Evolutionary conservation across 2,797 vertebrate genomes (phyloP).

Genomic region (Sebastes hopkinsi): DNA sequence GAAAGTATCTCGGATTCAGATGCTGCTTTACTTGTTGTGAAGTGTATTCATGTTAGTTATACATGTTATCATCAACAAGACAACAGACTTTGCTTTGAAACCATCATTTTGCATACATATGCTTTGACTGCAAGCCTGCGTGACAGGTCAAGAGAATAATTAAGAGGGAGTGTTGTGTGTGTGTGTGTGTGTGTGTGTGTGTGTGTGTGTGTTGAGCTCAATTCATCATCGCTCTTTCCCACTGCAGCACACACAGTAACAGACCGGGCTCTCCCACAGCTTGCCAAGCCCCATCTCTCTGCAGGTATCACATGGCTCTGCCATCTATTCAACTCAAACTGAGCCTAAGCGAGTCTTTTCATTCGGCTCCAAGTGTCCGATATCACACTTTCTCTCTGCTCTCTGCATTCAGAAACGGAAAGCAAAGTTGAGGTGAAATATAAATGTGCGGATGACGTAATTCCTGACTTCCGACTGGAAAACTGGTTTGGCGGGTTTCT

Average conservation of each 20-base stretch:
- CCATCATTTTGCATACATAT: background rate
- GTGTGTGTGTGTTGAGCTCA: background rate
- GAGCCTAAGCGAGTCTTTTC: conserved; percentile 35
- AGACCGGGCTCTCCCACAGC: background rate
- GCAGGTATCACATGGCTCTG: conserved; percentile 47
- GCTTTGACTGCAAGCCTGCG: background rate
- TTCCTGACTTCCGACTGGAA: background rate
- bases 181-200: background rate
- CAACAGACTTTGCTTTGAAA: background rate
- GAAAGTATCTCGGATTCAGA: background rate
- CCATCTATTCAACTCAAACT: conserved; percentile 31
- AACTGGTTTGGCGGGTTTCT: background rate
- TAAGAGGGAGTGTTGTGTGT: background rate
- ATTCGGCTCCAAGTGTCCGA: conserved; percentile 8
- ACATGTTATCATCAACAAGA: background rate
- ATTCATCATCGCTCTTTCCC: background rate
- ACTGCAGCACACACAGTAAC: conserved; percentile 10
- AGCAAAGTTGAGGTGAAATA: background rate
- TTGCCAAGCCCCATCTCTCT: conserved; percentile 11
- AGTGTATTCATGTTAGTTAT: background rate
- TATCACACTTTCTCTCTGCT: conserved; percentile 18
- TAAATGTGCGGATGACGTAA: background rate
- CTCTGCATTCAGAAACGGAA: background rate
- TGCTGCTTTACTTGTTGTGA: background rate
- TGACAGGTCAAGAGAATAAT: background rate